Base-by-base conservation (phyloP, 2,797 vertebrate genomes). In the Enoplosus armatus region DNA sequence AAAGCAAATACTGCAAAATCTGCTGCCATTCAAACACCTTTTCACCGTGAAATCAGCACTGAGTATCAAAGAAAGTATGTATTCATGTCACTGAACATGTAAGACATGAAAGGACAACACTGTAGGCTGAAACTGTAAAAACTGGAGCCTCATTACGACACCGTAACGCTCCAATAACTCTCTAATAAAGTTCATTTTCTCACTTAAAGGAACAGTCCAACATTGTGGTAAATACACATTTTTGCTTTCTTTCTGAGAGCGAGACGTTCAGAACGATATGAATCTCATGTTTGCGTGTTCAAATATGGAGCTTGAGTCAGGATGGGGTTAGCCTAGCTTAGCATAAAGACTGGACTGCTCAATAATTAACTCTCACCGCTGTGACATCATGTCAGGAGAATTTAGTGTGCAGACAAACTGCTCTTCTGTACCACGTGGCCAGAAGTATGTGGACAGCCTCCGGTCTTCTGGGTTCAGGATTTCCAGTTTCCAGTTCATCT, bases 1-100 rank as follows among this genome's bases (percentile, higher is more conserved):
- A 66, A 33, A 54, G 43, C 54, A 54, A 33, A 68, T 15, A 12
- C 50, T 61, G 61, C 58, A 37, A 68, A 37, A 53, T 12, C 47
- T 67, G 68, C 77, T 35, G 60, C 63, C 35, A 33, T 51, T 45
- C 26, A 63, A 45, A 47, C 24, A n/a, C 4, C 22, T 10, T 53
- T 5, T 18, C 41, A 29, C 50, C n/a, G 0, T 4, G 6, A 43
- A 59, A 45, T 48, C 58, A 7, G 18, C 29, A 1, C 1, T 6
- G 1, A 68, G 14, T 10, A 10, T 31, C 1, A 33, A 37, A 11
- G 18, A 12, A 39, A 50, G 37, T n/a, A 7, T 60, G 41, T 2
- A 3, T 15, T 31, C 39, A 4, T 29, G 43, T 41, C 41, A 8
- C 15, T 27, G 6, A 11, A 12, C 39, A 9, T 18, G 54, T 15